Conservation (phyloP, 2,113 vertebrate genomes). For the Toxotes chatareus region DNA sequence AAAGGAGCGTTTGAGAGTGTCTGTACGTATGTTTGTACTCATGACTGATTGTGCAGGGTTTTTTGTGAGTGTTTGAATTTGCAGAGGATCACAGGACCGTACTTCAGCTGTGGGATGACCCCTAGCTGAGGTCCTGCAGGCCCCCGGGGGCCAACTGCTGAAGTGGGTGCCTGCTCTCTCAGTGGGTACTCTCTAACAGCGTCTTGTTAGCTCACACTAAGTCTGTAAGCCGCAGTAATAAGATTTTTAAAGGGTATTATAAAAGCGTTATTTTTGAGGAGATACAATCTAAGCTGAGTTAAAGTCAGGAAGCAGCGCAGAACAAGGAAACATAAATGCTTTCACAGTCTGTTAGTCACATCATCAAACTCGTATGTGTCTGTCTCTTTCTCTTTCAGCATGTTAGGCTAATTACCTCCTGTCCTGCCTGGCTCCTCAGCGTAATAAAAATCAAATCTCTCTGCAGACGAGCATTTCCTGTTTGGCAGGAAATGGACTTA, state of each 20-base stretch:
- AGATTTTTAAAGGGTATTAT: constrained; percentile 53
- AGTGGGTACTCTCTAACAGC: constrained; percentile 32
- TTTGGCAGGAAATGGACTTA: constrained; percentile 72
- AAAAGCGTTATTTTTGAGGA: constrained; percentile 53
- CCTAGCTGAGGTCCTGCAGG: constrained; percentile 31
- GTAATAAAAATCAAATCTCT: constrained; percentile 73
- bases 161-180: constrained; percentile 39
- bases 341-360: constrained; percentile 52
- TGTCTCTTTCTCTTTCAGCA: constrained; percentile 36
- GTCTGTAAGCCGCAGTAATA: constrained; percentile 36
- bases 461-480: constrained; percentile 72
- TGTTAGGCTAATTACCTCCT: constrained; percentile 64
- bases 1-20: constrained; percentile 11
- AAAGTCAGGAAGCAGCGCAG: constrained; percentile 51
- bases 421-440: constrained; percentile 43
- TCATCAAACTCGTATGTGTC: constrained; percentile 34
- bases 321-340: constrained; percentile 38
- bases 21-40: constrained; percentile 23
- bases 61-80: constrained; percentile 16
- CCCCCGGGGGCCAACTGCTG: constrained; percentile 16
- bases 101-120: constrained; percentile 40
- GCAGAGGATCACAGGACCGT: constrained; percentile 33
- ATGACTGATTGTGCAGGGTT: constrained; percentile 38
- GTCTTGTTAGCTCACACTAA: constrained; percentile 14
- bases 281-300: constrained; percentile 57